Evolutionary conservation across 2,888 invertebrate genomes (phyloP).

Genomic region (Meiosimyza platycephala): DNA sequence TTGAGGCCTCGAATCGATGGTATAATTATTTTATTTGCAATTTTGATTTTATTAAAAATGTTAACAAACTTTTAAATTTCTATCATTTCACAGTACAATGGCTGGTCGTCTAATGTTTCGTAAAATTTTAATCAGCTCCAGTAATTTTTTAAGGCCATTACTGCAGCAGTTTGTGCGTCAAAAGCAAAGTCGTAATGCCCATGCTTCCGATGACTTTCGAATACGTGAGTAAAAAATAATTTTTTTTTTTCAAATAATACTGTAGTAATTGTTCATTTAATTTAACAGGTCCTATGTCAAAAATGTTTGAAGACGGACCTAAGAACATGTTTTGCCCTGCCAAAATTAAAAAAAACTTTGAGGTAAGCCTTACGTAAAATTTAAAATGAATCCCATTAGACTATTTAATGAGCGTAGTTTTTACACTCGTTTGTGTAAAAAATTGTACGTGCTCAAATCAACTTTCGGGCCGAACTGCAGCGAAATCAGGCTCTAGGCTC

Average conservation of each 20-base stretch:
- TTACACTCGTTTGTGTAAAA: too few species aligned
- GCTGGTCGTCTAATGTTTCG: not conserved
- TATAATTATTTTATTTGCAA: too few species aligned
- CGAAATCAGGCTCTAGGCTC: too few species aligned
- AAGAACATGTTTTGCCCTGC: constrained; percentile 43
- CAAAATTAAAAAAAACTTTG: constrained; percentile 43
- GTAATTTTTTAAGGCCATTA: not conserved
- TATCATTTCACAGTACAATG: not conserved
- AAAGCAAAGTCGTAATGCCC: too few species aligned
- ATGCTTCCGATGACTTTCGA: not conserved
- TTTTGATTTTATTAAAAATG: too few species aligned
- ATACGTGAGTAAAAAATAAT: constrained; percentile 17
- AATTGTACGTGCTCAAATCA: too few species aligned
- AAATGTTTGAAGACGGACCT: constrained; percentile 40
- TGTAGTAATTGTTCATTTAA: not conserved
- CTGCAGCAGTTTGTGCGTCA: not conserved
- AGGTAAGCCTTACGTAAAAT: constrained; percentile 41
- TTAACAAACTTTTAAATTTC: not conserved
- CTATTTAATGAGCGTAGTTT: too few species aligned
- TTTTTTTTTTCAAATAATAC: not conserved
- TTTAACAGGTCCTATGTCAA: constrained; percentile 39
- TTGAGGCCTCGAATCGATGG: too few species aligned
- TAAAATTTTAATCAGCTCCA: not conserved
- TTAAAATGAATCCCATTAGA: not conserved
- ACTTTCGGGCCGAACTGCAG: too few species aligned